Conservation (phyloP, 2,888 invertebrate species). For the Vesta saturnalis region DNA sequence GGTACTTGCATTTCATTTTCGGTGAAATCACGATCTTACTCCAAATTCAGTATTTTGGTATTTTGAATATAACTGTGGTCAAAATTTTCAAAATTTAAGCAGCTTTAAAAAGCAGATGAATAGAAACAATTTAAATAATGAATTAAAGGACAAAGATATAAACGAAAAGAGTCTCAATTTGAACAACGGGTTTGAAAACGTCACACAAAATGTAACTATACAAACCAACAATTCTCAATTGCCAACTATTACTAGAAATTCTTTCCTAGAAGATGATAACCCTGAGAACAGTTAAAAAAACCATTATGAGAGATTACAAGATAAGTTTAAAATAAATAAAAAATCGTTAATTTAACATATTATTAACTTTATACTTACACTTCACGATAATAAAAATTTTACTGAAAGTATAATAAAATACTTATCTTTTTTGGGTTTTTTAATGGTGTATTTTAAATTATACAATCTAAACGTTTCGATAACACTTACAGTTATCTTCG, state of each 20-base stretch:
- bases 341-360: constrained; percentile 11
- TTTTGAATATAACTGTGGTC: constrained; percentile 14
- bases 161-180: neutral
- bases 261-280: neutral
- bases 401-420: no score
- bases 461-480: no score
- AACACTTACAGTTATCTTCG: no score
- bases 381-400: constrained; percentile 23
- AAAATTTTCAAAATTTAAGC: constrained; percentile 25
- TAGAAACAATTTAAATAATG: constrained; percentile 11
- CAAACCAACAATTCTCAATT: neutral
- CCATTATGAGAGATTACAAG: neutral
- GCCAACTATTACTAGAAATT: neutral
- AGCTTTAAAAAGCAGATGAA: constrained; percentile 32
- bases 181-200: neutral
- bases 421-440: no score
- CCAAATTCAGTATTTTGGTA: neutral
- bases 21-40: constrained; percentile 10
- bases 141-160: neutral
- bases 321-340: neutral
- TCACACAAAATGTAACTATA: neutral
- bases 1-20: constrained; percentile 16
- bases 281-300: neutral
- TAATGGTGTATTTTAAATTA: no score
- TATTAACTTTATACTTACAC: constrained; percentile 12